A percentile compares a stretch with the other conserved stretches of the same genome.
Conservation (phyloP, 2,888 invertebrate genomes). For the Carabus problematicus region DNA sequence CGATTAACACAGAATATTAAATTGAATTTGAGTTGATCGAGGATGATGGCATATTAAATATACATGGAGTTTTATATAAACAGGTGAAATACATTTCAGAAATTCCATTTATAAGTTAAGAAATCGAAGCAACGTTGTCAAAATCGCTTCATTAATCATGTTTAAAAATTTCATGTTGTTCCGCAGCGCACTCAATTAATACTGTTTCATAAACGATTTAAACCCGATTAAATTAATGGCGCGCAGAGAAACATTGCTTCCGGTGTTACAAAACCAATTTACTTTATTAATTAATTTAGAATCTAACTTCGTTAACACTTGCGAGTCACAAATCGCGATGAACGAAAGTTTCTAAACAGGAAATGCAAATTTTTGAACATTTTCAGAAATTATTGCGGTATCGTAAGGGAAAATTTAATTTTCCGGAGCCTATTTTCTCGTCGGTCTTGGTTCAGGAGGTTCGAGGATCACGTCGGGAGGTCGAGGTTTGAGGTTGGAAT, state of each 20-base stretch:
- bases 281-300: constrained; percentile 17
- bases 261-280: constrained; percentile 8
- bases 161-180: too few relatives aligned
- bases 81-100: too few relatives aligned
- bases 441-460: constrained; percentile 17
- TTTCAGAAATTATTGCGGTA: constrained; percentile 34
- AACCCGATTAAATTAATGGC: constrained; percentile 13
- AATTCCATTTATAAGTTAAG: too few relatives aligned
- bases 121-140: too few relatives aligned
- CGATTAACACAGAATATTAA: too few relatives aligned
- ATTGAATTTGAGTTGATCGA: too few relatives aligned
- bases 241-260: not conserved
- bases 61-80: too few relatives aligned
- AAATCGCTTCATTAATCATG: too few relatives aligned
- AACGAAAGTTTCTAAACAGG: constrained; percentile 19
- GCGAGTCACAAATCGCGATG: not conserved
- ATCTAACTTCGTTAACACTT: not conserved
- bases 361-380: constrained; percentile 30
- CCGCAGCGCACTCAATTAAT: too few relatives aligned
- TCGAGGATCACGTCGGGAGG: constrained; percentile 1
- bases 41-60: too few relatives aligned
- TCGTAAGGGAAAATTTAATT: constrained; percentile 31
- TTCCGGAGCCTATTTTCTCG: constrained; percentile 10
- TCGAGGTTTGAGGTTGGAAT: not conserved
- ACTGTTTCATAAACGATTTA: too few relatives aligned